phyloP scores from a whole-genome alignment of 2,113 vertebrate genomes.

The Lasiurus borealis region DNA sequence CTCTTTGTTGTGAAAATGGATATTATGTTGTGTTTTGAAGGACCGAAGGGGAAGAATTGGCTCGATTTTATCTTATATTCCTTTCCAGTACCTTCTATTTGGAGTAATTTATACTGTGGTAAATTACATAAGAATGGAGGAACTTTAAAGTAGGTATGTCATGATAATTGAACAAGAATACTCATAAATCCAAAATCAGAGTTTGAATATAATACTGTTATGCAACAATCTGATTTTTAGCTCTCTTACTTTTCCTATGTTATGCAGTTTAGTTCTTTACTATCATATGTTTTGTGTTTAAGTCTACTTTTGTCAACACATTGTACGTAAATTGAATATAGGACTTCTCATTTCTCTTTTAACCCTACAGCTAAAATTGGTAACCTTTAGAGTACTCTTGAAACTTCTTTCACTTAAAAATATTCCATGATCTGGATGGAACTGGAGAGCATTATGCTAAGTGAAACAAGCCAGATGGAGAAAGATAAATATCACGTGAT shows the following conservation, averaged over 20 bases:
- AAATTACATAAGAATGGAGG: slow-evolving; percentile 31
- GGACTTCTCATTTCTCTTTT: slow-evolving; percentile 52
- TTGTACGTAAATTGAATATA: background rate
- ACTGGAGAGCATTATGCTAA: no score
- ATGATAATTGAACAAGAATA: background rate
- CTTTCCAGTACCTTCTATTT: background rate
- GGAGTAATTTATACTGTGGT: background rate
- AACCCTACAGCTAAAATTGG: background rate
- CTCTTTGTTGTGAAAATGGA: slow-evolving; percentile 6
- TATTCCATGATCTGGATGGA: background rate
- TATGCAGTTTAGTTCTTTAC: slow-evolving; percentile 19
- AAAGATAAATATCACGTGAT: no score
- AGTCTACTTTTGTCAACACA: background rate
- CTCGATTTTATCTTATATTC: background rate
- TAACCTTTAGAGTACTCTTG: background rate
- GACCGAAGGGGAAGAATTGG: background rate
- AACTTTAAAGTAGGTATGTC: background rate
- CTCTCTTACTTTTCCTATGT: slow-evolving; percentile 19
- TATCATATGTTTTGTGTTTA: background rate
- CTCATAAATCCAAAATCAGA: slow-evolving; percentile 34
- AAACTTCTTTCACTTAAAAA: slow-evolving; percentile 48
- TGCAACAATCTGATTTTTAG: background rate
- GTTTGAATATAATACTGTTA: slow-evolving; percentile 33
- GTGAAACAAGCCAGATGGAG: no score
- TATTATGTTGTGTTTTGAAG: slow-evolving; percentile 15